phyloP scores from a whole-genome alignment of 2,113 vertebrate genomes.

The Echinops telfairi region DNA sequence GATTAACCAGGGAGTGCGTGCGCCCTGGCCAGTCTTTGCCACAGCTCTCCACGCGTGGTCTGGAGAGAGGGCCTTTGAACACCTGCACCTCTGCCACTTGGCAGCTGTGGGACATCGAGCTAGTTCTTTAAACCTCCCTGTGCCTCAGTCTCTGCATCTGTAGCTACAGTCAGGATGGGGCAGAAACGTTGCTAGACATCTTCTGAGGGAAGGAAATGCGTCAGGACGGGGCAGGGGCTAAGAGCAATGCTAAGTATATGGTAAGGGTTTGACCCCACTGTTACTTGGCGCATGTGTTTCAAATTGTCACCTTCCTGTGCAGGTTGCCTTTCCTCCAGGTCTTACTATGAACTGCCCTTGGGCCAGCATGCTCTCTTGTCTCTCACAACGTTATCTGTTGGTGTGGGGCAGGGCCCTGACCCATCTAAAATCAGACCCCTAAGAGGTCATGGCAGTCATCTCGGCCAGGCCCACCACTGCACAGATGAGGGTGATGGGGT shows the following conservation, averaged over 20 bases:
- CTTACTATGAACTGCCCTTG: neutral
- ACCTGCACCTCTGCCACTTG: neutral
- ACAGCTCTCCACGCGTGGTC: neutral
- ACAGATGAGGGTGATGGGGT: neutral
- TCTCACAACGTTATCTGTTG: neutral
- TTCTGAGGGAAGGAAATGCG: neutral
- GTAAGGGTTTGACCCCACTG: no score
- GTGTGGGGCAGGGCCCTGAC: neutral
- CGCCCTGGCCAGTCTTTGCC: neutral
- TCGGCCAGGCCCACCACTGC: neutral
- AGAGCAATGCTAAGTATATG: neutral
- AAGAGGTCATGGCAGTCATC: neutral
- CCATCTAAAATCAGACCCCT: neutral
- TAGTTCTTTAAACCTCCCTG: neutral
- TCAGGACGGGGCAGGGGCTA: neutral
- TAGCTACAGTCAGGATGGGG: neutral
- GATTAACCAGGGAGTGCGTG: neutral
- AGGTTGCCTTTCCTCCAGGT: neutral
- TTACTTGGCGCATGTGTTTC: neutral
- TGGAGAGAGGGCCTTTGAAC: neutral
- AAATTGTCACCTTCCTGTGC: neutral
- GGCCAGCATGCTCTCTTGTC: neutral
- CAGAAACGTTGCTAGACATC: neutral
- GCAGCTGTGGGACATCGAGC: neutral
- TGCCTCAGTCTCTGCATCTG: constrained; percentile 25